Evolutionary conservation across 2,113 vertebrate genomes (phyloP), one percentile per base, ranked within the genome.

Genomic region (Aix galericulata): DNA sequence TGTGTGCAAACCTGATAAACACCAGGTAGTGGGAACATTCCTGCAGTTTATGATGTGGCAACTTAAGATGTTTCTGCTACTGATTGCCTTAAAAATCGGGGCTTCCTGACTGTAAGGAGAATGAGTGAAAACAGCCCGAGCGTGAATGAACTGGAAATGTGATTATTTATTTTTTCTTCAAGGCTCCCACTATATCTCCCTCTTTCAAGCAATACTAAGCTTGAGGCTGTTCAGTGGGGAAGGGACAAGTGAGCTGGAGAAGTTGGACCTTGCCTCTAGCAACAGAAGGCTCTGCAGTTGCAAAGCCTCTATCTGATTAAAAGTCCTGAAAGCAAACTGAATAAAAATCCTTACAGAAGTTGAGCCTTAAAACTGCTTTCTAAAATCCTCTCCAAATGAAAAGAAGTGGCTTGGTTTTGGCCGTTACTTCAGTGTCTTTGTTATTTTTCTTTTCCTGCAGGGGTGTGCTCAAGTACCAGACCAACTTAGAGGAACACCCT

Each of bases 401-500:
- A 83, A 87, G 42, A 55, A 77, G 22, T 58, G 53, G 8, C 46
- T 89, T 91, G 32, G 25, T 89, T 88, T 91, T 71, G 44, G 60
- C 75, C 67, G 29, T 13, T 91, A 22, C 40, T 93, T 29, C 38
- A 50, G 32, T 15, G 20, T 40, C 50, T 93, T 81, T 76, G 56
- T 53, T 46, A 3, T 69, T 53, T 94, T 62, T 72, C 5, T 95
- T 96, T 93, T 97, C 81, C 87, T 97, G 64, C 86, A 99, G 99
- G 82, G 99, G 99, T 27, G 98, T 98, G 86, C 97, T 99, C 86
- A 99, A 99, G 97, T 99, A 99, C 97, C 99, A 99, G 88, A 98
- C 96, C 87, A 99, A 99, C 86, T 88, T 99, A 76, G 98, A 99
- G 60, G 97, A 98, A 52, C 99, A 99, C 66, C 98, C 98, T 82